Conservation (phyloP, 2,113 vertebrate genomes). For the Danio rerio region DNA sequence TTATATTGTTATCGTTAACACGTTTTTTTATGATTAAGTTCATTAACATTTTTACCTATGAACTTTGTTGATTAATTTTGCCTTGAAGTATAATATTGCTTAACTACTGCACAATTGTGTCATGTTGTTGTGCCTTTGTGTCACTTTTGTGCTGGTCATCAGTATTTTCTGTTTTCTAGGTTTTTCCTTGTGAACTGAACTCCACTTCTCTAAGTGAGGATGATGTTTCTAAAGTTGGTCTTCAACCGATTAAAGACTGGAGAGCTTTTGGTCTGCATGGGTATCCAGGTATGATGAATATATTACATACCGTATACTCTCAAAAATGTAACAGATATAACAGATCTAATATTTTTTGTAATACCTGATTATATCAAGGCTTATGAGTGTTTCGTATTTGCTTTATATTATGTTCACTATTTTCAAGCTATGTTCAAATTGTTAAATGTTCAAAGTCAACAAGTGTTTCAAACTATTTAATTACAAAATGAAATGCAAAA, state of each 20-base stretch:
- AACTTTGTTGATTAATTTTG: neutral
- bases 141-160: neutral
- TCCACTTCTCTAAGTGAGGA: slow-evolving; percentile 77
- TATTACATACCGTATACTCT: too few species aligned
- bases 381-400: too few species aligned
- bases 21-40: neutral
- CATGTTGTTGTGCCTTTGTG: neutral
- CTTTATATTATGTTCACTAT: too few species aligned
- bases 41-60: neutral
- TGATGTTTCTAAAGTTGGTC: slow-evolving; percentile 80
- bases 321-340: too few species aligned
- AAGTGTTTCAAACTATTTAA: too few species aligned
- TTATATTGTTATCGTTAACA: neutral
- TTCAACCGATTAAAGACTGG: slow-evolving; percentile 85
- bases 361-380: too few species aligned
- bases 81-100: neutral
- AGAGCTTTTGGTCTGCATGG: slow-evolving; percentile 84
- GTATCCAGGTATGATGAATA: slow-evolving; percentile 81
- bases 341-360: too few species aligned
- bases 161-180: neutral
- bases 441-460: too few species aligned
- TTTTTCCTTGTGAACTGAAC: slow-evolving; percentile 71
- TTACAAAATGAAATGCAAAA: too few species aligned
- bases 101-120: neutral
- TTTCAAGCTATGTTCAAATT: too few species aligned